Base-by-base conservation (phyloP, 1,140 invertebrate genomes). In the Drosophila persimilis region DNA sequence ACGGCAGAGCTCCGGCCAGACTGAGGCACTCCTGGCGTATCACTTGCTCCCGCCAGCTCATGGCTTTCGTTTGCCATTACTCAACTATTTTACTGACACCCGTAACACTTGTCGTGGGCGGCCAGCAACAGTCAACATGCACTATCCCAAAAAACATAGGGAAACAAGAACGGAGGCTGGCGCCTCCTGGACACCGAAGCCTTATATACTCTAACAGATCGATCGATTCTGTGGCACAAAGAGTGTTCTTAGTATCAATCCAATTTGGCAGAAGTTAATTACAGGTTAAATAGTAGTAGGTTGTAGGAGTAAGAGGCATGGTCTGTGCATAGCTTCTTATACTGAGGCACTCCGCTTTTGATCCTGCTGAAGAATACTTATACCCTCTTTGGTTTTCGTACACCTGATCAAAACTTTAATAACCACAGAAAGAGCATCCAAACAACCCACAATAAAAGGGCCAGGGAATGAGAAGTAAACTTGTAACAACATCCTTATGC, bases 401-500 rank as follows among this genome's bases (percentile, higher is more conserved):
- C 11, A 39, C 35, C 35, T 13, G 35, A 39, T 39, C 35, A 11
- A 39, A 39, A 5, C 8, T 11, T 35, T 35, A 35, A 39, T 0
- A 13, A 0, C 35, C 35, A 39, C 35, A 13, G 35, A 39, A 39
- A 39, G 35, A 39, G 35, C 35, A 39, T 39, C 35, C 5, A 13
- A 39, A 39, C 9, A 39, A 5, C 11, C 35, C 11, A 13, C 22
- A 52, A 51, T 41, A 8, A 39, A 9, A 5, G 43, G 41, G 61
- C 54, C 39, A 41, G 53, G 13, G 62, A 46, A 43, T 44, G 64
- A 70, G 61, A 60, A 63, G 59, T 77, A 88, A 81, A 88, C 63
- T 88, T 88, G 83, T 76, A 79, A 88, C 83, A 88, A 88, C 83
- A 88, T 88, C 83, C 83, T 88, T 88, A 88, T 88, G 75, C 83